phyloP scores from a whole-genome alignment of 2,113 vertebrate genomes.

The Platysteira castanea region DNA sequence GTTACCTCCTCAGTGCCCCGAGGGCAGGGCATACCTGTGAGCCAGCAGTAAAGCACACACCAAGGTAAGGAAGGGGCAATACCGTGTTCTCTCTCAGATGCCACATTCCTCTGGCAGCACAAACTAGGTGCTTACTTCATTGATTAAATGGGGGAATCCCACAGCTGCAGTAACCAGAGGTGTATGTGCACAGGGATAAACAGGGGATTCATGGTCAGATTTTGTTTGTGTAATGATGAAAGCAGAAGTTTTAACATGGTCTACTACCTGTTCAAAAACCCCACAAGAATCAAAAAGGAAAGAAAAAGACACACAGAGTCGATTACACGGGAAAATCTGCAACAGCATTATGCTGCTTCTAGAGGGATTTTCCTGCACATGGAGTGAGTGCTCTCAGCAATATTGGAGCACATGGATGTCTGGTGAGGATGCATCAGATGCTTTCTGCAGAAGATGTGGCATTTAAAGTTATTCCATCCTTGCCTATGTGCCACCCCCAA shows the following conservation, averaged over 20 bases:
- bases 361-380: neutral
- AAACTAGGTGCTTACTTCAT: neutral
- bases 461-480: neutral
- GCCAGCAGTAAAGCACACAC: neutral
- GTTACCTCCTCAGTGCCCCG: accelerated
- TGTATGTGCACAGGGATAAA: neutral
- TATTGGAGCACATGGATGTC: neutral
- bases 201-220: neutral
- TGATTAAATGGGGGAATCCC: neutral
- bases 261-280: neutral
- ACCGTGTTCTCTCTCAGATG: neutral
- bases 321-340: neutral
- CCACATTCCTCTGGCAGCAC: neutral
- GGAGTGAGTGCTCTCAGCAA: neutral
- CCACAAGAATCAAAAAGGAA: neutral
- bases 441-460: neutral
- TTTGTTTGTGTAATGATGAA: neutral
- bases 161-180: neutral
- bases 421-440: neutral
- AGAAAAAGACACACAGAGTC: neutral
- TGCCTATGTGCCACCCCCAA: neutral
- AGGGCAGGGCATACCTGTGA: neutral
- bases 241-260: neutral
- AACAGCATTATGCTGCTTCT: neutral
- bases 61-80: neutral